Evolutionary conservation across 1,140 invertebrate genomes (phyloP).

Genomic region (Laupala kohalensis): DNA sequence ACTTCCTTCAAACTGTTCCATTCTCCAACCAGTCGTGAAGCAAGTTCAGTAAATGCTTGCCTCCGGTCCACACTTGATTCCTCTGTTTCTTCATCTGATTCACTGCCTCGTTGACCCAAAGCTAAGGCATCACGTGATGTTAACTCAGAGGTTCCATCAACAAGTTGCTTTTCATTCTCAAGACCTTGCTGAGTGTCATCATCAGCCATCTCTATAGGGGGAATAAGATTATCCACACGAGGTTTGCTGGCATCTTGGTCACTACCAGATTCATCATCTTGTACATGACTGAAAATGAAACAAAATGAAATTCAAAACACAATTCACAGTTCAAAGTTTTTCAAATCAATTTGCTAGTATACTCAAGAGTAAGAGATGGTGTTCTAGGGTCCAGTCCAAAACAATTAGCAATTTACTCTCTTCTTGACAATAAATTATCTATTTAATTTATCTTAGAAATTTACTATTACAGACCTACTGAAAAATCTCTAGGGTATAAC

Average conservation of each 20-base stretch:
- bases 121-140: slow-evolving; percentile 1
- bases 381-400: too few species aligned
- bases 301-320: background rate
- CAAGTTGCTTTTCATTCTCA: slow-evolving; percentile 10
- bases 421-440: too few species aligned
- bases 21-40: slow-evolving; percentile 48
- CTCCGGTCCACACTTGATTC: slow-evolving; percentile 13
- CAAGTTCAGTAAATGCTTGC: slow-evolving; percentile 31
- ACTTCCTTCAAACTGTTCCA: slow-evolving; percentile 77
- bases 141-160: slow-evolving; percentile 1
- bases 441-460: too few species aligned
- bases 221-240: background rate
- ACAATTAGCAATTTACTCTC: too few species aligned
- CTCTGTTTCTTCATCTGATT: slow-evolving; percentile 17
- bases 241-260: slow-evolving; percentile 5
- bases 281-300: slow-evolving; percentile 3
- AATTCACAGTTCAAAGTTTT: background rate
- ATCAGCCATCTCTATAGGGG: slow-evolving; percentile 4
- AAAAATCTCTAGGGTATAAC: too few species aligned
- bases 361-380: too few species aligned
- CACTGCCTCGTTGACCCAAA: slow-evolving; percentile 19
- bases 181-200: slow-evolving; percentile 8
- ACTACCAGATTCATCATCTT: slow-evolving; percentile 12
- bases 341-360: background rate
- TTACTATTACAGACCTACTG: too few species aligned